These are phyloP conservation scores for Emydocephalus ijimae DNA, from an alignment of 2,113 vertebrate genomes.

Conservation along the genomic window DNA sequence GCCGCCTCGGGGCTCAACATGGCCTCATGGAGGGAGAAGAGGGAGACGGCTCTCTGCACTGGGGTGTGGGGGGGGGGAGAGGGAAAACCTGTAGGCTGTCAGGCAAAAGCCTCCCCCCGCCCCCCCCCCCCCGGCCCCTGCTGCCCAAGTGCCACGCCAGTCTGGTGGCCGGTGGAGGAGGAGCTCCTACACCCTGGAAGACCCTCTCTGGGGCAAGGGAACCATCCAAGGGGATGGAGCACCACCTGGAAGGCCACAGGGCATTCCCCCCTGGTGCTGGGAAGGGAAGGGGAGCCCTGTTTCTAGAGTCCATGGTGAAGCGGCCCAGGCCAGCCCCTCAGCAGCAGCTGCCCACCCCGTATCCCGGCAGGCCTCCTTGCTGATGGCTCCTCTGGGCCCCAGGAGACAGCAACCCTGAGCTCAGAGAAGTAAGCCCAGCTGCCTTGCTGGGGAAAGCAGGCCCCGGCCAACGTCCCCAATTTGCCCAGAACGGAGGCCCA, in stretches of 20 bases:
- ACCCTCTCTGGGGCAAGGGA: neutral
- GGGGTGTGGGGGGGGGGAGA: neutral
- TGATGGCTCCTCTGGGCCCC: neutral
- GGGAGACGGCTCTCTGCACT: slow-evolving; percentile 88
- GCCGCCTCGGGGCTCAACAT: slow-evolving; percentile 68
- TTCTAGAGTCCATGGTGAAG: neutral
- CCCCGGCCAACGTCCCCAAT: neutral
- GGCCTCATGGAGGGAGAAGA: slow-evolving; percentile 83
- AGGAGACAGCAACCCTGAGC: too few relatives aligned
- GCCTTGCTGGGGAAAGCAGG: too few relatives aligned
- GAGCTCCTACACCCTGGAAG: neutral
- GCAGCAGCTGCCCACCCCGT: neutral
- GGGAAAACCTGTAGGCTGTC: too few relatives aligned
- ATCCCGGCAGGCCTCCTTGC: neutral
- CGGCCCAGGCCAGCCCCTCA: neutral
- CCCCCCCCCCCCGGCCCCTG: neutral
- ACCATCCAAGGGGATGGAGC: neutral
- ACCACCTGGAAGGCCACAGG: neutral
- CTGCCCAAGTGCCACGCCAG: neutral
- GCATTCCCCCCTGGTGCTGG: neutral
- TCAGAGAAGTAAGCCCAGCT: neutral
- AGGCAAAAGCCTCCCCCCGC: neutral
- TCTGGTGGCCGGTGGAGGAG: neutral
- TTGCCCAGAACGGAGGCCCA: neutral
- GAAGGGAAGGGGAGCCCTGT: neutral